Base-by-base conservation (phyloP, 2,797 vertebrate genomes). In the Dipus sagitta region DNA sequence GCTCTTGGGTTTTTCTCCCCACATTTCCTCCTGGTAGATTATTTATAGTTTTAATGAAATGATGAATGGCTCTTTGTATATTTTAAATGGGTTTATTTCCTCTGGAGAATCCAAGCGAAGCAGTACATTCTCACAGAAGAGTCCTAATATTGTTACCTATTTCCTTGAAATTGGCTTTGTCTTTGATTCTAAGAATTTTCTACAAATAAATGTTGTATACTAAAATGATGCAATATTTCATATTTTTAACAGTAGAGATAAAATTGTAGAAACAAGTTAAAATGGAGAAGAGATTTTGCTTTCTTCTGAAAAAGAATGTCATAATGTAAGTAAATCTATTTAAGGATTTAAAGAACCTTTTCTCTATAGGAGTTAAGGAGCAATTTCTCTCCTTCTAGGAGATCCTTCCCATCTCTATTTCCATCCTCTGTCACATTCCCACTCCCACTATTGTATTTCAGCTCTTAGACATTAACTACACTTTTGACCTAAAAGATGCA, bases 21-120 rank as follows among this genome's bases (percentile, higher is more conserved):
- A 74, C 65, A 92, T 74, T 87, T 86, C 2, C 38, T 88, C 92
- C 78, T 47, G 77, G 95, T 90, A 94, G 78, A 85, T 97, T 95
- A 95, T 95, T 96, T 95, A 96, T 95, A 92, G 75, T 97, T 93
- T 96, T 89, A 97, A 92, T 67, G 82, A 96, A 96, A 94, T 95
- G 93, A 95, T 96, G 95, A 96, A 92, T 96, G 42, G 28, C 83
- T 95, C 65, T 91, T 95, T 96, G 90, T 97, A 95, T 96, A 94
- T 96, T 94, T 58, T 77, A 92, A 96, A 91, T 95, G 91, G 91
- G 68, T 90, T 96, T 95, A 91, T 95, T 92, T 96, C 86, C 96
- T 94, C 96, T 82, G 75, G 95, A 95, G 92, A 91, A 77, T 90
- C 65, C 82, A 74, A 96, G 71, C 65, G 86, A 95, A 97, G 90